These are phyloP conservation scores for Nemopilema nomurai DNA, from an alignment of 30 jellyfish, hydroid and myxozoan genomes.

Conservation along the genomic window DNA sequence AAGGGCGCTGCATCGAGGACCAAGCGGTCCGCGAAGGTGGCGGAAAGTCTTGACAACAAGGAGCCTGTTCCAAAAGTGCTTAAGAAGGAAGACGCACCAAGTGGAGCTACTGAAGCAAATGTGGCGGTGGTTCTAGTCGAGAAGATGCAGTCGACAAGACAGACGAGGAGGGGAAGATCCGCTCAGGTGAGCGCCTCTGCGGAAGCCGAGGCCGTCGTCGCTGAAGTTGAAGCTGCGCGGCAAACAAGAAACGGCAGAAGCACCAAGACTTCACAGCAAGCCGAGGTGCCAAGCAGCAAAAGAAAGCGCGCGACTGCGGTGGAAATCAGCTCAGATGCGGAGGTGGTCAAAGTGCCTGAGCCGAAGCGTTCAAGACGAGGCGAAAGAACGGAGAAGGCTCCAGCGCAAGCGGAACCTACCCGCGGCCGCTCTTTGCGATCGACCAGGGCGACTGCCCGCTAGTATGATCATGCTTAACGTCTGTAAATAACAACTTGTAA, in stretches of 20 bases:
- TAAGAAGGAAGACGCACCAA: neutral
- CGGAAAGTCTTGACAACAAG: neutral
- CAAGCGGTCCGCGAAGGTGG: neutral
- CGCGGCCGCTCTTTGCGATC: neutral
- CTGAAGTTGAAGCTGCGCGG: neutral
- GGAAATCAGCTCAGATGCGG: neutral
- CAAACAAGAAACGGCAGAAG: neutral
- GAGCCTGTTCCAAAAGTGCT: neutral
- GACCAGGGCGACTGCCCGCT: constrained; percentile 3
- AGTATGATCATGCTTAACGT: neutral
- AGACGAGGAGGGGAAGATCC: neutral
- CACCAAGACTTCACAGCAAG: neutral
- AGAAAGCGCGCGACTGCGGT: neutral
- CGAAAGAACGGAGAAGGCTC: neutral
- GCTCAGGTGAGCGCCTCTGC: neutral
- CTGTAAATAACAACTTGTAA: constrained; percentile 6
- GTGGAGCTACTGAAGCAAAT: neutral
- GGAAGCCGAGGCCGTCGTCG: neutral
- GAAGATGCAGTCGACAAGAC: neutral
- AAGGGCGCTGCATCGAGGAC: neutral
- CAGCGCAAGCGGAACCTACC: neutral
- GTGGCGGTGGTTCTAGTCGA: neutral
- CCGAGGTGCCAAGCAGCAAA: neutral
- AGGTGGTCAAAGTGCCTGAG: neutral
- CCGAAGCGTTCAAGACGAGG: neutral